phyloP scores from a whole-genome alignment of 2,113 vertebrate genomes.

The Aptenodytes patagonicus region DNA sequence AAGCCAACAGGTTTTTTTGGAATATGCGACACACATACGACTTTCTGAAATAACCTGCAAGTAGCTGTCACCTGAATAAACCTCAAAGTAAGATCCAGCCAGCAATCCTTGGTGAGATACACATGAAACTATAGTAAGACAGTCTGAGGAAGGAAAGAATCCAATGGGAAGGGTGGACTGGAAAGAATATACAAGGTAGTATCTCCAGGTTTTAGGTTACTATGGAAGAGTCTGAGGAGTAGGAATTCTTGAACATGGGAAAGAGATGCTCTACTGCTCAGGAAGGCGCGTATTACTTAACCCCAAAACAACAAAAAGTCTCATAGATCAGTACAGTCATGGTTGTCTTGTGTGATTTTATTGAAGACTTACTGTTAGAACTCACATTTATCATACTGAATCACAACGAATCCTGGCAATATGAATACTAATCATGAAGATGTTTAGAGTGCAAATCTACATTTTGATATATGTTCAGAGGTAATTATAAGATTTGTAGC shows the following conservation, averaged over 20 bases:
- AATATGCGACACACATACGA: background rate
- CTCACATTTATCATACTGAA: background rate
- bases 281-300: background rate
- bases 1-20: background rate
- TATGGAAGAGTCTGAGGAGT: background rate
- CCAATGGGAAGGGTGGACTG: background rate
- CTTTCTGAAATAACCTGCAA: background rate
- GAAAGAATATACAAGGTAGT: background rate
- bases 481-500: background rate
- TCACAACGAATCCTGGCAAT: background rate
- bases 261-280: background rate
- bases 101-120: background rate
- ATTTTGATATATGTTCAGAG: background rate
- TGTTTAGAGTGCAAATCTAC: background rate
- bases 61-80: background rate
- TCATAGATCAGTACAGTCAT: background rate
- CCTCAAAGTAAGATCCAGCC: background rate
- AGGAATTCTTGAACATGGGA: background rate
- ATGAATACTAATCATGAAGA: background rate
- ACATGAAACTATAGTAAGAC: background rate
- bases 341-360: background rate
- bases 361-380: background rate
- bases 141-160: background rate
- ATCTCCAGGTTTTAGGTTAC: background rate
- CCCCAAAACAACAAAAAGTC: background rate